A percentile compares a stretch with the other conserved stretches of the same genome.
Evolutionary conservation across 2,797 vertebrate genomes (phyloP).

Genomic region (Myripristis murdjan): DNA sequence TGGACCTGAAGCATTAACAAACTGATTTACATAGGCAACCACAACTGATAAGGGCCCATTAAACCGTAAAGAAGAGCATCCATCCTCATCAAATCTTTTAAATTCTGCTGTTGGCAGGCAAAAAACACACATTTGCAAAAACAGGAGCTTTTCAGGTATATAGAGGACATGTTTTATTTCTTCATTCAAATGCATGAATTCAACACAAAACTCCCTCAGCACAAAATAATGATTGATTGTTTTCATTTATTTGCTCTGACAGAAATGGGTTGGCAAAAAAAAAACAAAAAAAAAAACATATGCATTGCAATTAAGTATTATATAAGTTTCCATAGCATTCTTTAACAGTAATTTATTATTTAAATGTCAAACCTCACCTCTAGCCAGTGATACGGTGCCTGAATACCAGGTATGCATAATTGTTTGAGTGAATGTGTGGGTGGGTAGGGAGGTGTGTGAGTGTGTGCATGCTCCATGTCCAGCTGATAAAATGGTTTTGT

Average conservation of each 20-base stretch:
- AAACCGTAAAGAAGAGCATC: neutral
- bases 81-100: neutral
- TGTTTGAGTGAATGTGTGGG: no score
- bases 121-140: neutral
- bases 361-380: neutral
- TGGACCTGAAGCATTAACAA: conserved; percentile 4
- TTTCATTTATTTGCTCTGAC: neutral
- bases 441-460: neutral
- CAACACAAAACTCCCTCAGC: no score
- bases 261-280: neutral
- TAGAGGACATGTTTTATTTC: neutral
- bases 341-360: neutral
- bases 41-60: neutral
- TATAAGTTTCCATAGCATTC: neutral
- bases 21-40: neutral
- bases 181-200: neutral
- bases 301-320: neutral
- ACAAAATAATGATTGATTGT: neutral
- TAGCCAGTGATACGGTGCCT: neutral
- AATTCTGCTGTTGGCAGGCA: neutral
- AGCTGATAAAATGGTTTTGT: no score
- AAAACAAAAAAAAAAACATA: neutral
- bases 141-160: neutral
- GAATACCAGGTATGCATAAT: conserved; percentile 12
- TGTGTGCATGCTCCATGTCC: neutral